phyloP scores from a whole-genome alignment of 1,140 invertebrate genomes.

The Drosophila truncata region DNA sequence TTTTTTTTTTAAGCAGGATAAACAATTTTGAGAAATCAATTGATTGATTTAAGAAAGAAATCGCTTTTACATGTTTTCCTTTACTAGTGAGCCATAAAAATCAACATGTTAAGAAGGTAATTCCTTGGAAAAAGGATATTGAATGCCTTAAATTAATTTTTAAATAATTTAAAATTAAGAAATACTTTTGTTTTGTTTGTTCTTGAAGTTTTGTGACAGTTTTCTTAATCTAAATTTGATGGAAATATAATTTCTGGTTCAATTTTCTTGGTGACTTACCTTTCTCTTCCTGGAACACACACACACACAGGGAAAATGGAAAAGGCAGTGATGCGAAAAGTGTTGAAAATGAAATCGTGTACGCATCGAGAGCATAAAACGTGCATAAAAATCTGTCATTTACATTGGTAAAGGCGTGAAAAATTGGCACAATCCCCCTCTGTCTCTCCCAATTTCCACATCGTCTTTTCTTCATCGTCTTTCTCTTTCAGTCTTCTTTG shows the following conservation, averaged over 20 bases:
- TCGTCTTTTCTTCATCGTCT: not conserved
- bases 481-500: conserved; percentile 16
- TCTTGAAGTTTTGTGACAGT: not conserved
- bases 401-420: conserved; percentile 67
- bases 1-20: not conserved
- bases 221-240: conserved; percentile 15
- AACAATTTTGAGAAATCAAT: conserved; percentile 17
- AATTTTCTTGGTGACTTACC: conserved; percentile 30
- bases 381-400: conserved; percentile 69
- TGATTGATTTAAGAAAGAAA: conserved; percentile 12
- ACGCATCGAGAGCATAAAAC: conserved; percentile 68
- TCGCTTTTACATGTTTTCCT: not conserved
- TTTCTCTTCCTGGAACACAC: conserved; percentile 2
- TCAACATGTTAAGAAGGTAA: not conserved
- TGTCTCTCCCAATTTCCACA: not conserved
- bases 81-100: conserved; percentile 10
- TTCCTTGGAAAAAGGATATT: not conserved
- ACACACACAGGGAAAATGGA: conserved; percentile 2
- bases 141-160: not conserved
- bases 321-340: conserved; percentile 52
- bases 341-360: conserved; percentile 69
- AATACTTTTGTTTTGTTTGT: not conserved
- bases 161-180: not conserved
- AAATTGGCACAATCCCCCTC: conserved; percentile 31
- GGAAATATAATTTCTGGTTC: conserved; percentile 22